These are phyloP conservation scores for Gastracanthus pulcherrimus DNA, from an alignment of 2,888 invertebrate genomes.

Conservation along the genomic window DNA sequence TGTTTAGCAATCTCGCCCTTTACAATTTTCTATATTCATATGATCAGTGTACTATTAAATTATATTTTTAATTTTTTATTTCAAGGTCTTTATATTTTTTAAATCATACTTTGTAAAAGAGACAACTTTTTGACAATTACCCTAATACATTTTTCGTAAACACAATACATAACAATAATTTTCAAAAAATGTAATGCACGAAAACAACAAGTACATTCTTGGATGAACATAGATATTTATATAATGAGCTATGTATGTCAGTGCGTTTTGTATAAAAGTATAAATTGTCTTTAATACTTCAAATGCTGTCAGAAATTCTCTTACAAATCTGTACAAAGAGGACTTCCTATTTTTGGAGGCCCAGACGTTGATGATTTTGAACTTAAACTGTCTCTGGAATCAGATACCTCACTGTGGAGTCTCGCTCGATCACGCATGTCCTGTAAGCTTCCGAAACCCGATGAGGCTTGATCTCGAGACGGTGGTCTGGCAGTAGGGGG, in stretches of 20 bases:
- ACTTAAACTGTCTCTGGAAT: slow-evolving; percentile 61
- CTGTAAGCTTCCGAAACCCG: slow-evolving; percentile 69
- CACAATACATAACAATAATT: too few relatives aligned
- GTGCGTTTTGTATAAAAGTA: slow-evolving; percentile 31
- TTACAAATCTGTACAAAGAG: slow-evolving; percentile 69
- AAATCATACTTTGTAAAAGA: too few relatives aligned
- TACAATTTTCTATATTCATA: too few relatives aligned
- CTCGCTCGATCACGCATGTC: slow-evolving; percentile 62
- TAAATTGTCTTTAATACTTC: slow-evolving; percentile 1
- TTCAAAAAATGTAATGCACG: background rate
- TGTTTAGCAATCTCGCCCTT: too few relatives aligned
- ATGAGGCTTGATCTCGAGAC: slow-evolving; percentile 68
- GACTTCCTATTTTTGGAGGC: slow-evolving; percentile 57
- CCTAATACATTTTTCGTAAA: too few relatives aligned
- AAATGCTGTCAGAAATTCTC: background rate
- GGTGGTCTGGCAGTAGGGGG: slow-evolving; percentile 60
- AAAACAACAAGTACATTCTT: background rate
- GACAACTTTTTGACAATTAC: too few relatives aligned
- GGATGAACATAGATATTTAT: background rate
- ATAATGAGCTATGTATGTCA: background rate
- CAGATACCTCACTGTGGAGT: slow-evolving; percentile 46
- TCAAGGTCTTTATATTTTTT: too few relatives aligned
- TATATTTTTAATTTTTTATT: too few relatives aligned
- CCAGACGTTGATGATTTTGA: slow-evolving; percentile 60
- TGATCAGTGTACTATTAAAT: too few relatives aligned